A percentile compares a stretch with the other conserved stretches of the same genome.
Evolutionary conservation across 2,113 vertebrate genomes (phyloP).

Genomic region (Cyanoliseus patagonus): DNA sequence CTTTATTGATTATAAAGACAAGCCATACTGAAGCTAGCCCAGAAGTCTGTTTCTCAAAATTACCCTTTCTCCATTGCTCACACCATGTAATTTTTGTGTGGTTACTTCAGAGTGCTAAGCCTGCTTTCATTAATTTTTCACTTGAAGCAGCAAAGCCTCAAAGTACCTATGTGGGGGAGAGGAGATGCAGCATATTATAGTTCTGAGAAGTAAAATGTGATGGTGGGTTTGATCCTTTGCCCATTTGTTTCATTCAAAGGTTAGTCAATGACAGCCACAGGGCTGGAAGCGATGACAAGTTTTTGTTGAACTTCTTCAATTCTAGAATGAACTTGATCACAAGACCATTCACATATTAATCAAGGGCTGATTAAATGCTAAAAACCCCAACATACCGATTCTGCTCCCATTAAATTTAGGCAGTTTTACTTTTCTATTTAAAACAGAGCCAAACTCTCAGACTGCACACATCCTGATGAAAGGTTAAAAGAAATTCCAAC

Average conservation of each 20-base stretch:
- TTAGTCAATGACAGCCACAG: conserved; percentile 16
- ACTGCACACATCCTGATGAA: background rate
- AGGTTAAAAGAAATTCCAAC: background rate
- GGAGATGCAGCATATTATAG: background rate
- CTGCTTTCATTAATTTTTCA: conserved; percentile 65
- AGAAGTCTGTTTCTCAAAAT: background rate
- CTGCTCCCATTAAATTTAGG: background rate
- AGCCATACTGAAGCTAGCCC: background rate
- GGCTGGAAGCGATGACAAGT: background rate
- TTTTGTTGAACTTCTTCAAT: background rate
- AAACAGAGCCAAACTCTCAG: background rate
- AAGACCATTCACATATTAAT: background rate
- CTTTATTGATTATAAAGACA: background rate
- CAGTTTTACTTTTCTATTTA: background rate
- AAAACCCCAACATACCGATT: background rate
- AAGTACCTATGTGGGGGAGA: conserved; percentile 30
- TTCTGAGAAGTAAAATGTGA: background rate
- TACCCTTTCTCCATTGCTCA: background rate
- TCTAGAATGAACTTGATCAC: background rate
- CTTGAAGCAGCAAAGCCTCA: conserved; percentile 48
- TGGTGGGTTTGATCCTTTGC: conserved; percentile 1
- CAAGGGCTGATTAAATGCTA: background rate
- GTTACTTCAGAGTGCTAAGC: conserved; percentile 39
- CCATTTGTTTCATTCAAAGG: conserved; percentile 4
- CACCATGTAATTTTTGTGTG: conserved; percentile 11